Evolutionary conservation across 2,888 invertebrate genomes (phyloP), one percentile per base, ranked within the genome.

Genomic region (Salticus scenicus): DNA sequence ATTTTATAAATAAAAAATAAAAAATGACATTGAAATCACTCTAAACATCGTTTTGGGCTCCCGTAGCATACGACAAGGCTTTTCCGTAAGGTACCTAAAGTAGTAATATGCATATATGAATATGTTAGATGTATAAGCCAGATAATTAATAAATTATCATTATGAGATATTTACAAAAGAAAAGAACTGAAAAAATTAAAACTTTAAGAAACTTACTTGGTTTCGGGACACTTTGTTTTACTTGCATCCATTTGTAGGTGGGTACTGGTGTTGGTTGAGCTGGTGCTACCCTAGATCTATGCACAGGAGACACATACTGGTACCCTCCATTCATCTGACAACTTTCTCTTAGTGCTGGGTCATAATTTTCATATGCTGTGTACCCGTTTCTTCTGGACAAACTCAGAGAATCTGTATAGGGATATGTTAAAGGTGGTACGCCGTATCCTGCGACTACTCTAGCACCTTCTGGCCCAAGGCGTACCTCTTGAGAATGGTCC

Each of bases 241-340:
- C 96, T 93, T 98, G 98, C 98, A 98, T 98, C 98, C 98, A 98
- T 92, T 98, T 98, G 92, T 98, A 98, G 0, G 98, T 97, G 30
- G 97, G 97, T 87, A 97, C 94, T 24, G 89, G 88, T 66, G 88
- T 81, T 28, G 89, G 88, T 47, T 89, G 89, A 42, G 87, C 67
- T 4, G 88, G 74, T 47, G 84, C 69, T 66, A 87, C 76, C 30
- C 87, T 77, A 31, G 84, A 75, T 74, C 88, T 87, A 70, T 81
- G 83, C 24, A 87, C 78, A 28, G 87, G 75, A 51, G 80, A 75
- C 27, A 72, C 80, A 57, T 76, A 84, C 69, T 81, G 84, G 78
- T 85, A 87, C 31, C 84, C 88, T 7, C 83, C 83, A 77, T 84
- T 88, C 82, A 91, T 90, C 79, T 91, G 88, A 47, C 87, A 82